Conservation (phyloP, 1,140 invertebrate species). For the Proctacanthus coquilletti region DNA sequence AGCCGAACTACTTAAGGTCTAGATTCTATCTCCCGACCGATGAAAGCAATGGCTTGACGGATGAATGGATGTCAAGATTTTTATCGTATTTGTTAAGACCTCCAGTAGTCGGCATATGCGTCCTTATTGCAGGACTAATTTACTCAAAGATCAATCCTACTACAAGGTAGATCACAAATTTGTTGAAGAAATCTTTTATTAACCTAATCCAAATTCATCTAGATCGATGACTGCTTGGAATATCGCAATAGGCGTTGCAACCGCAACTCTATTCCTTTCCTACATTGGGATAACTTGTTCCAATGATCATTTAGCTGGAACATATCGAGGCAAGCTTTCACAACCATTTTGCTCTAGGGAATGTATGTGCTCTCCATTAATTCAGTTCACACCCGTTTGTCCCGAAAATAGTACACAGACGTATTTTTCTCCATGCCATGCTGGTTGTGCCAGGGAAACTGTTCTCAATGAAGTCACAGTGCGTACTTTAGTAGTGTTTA, state of each 20-base stretch:
- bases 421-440: slow-evolving; percentile 54
- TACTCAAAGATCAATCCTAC: slow-evolving; percentile 41
- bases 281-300: slow-evolving; percentile 44
- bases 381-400: slow-evolving; percentile 50
- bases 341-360: slow-evolving; percentile 40
- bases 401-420: slow-evolving; percentile 35
- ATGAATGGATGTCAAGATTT: slow-evolving; percentile 36
- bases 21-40: slow-evolving; percentile 40
- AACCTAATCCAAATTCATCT: too few relatives aligned
- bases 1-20: slow-evolving; percentile 41
- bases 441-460: slow-evolving; percentile 38
- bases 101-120: slow-evolving; percentile 39
- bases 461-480: slow-evolving; percentile 24
- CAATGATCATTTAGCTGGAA: slow-evolving; percentile 30
- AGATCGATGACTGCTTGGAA: slow-evolving; percentile 37
- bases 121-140: slow-evolving; percentile 43
- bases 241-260: slow-evolving; percentile 33
- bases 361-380: slow-evolving; percentile 42
- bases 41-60: slow-evolving; percentile 36
- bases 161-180: slow-evolving; percentile 30
- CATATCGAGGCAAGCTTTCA: slow-evolving; percentile 26
- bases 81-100: slow-evolving; percentile 40
- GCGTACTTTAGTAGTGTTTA: slow-evolving; percentile 4
- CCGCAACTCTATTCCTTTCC: slow-evolving; percentile 34
- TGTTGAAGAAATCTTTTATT: too few relatives aligned